Evolutionary conservation across 2,113 vertebrate genomes (phyloP).

Genomic region (Anas platyrhynchos): DNA sequence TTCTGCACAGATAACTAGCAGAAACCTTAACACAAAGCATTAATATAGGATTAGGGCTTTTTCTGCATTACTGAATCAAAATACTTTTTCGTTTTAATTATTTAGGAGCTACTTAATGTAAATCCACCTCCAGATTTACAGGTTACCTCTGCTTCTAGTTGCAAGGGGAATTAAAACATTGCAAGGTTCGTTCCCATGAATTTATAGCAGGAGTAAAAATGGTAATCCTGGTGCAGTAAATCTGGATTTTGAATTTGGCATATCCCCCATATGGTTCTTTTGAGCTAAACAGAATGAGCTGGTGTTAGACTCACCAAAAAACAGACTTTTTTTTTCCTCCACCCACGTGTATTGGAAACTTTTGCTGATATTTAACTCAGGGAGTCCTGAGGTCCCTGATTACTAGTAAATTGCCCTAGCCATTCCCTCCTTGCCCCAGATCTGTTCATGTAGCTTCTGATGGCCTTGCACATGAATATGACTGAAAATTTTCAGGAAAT

Average conservation of each 20-base stretch:
- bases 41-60: too few relatives aligned
- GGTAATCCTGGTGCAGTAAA: background rate
- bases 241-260: background rate
- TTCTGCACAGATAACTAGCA: background rate
- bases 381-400: background rate
- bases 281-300: background rate
- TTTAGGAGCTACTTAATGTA: background rate
- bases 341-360: background rate
- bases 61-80: background rate
- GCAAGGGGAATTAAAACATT: background rate
- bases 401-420: background rate
- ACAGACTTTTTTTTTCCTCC: background rate
- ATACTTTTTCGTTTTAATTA: background rate
- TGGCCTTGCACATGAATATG: background rate
- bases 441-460: background rate
- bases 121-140: background rate
- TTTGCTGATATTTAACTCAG: background rate
- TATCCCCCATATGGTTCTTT: background rate
- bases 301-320: rapidly evolving
- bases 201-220: background rate
- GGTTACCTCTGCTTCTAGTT: background rate
- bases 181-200: background rate
- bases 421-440: background rate
- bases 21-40: background rate
- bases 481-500: background rate